Evolutionary conservation across 2,797 vertebrate genomes (phyloP).

Genomic region (Lepilemur septentrionalis): DNA sequence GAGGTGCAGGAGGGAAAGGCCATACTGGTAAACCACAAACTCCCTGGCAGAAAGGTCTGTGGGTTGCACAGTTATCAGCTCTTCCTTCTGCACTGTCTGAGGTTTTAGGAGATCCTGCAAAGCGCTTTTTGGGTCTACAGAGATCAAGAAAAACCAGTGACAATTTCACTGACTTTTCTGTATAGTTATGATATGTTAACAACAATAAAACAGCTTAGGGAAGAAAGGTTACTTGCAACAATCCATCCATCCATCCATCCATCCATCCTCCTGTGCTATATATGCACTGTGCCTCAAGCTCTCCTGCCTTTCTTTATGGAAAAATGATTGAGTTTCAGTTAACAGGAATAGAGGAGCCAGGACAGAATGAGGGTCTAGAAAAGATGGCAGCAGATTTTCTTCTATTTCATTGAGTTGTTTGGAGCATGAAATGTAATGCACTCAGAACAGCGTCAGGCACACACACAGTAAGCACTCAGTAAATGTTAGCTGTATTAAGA

Average conservation of each 20-base stretch:
- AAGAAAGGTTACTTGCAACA: not conserved
- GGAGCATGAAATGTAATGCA: not conserved
- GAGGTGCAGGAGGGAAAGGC: constrained; percentile 87
- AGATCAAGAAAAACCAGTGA: not conserved
- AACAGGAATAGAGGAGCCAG: not conserved
- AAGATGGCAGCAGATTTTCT: not conserved
- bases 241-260: not conserved
- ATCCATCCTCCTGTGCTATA: not conserved
- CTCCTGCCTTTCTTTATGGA: not conserved
- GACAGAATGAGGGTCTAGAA: not conserved
- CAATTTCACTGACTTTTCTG: not conserved
- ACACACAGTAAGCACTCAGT: not conserved
- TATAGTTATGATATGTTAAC: not conserved
- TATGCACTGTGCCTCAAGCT: not conserved
- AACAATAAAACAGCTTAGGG: not conserved
- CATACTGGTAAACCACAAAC: constrained; percentile 89
- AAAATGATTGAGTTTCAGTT: not conserved
- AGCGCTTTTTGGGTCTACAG: constrained; percentile 65
- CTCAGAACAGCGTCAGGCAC: not conserved
- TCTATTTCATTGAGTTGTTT: not conserved
- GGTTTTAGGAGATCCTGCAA: constrained; percentile 85
- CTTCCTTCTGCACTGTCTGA: constrained; percentile 84
- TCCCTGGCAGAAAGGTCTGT: constrained; percentile 88
- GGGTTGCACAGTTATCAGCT: constrained; percentile 82
- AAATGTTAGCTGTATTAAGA: not conserved